Base-by-base conservation (phyloP, 2,113 vertebrate genomes). In the Tupaia tana region DNA sequence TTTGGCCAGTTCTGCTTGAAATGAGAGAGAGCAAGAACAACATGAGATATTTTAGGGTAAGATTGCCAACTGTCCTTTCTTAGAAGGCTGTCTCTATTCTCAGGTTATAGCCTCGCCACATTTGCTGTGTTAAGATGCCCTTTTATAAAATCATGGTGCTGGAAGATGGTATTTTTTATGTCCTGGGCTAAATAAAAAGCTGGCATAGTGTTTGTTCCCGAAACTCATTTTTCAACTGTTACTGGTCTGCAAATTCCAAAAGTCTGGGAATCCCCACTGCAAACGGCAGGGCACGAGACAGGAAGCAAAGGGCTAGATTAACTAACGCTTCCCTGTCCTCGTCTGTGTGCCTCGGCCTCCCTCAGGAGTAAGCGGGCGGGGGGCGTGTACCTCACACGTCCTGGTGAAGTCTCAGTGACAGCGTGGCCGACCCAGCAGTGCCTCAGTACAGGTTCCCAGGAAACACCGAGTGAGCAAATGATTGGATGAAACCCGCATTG, bases 61-160 rank as follows among this genome's bases (percentile, higher is more conserved):
- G 59, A 6, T 89, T 89, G 86, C 88, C 86, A 83, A 91, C 31
- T 84, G 22, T 86, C 93, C 84, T 95, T 97, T 96, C 96, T 94
- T 97, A 96, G 95, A 95, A 95, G 90, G 58, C 88, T 95, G 52
- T 85, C 77, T 95, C 81, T 96, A 82, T 86, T 96, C 85, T 94
- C 75, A 90, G 77, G 52, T 90, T 82, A 77, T 75, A 96, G 74
- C 59, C 79, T 97, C 79, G 84, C 75, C 56, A 58, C n/a, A 85
- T 90, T 93, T 90, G 78, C 94, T 77, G 78, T 82, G 66, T 96
- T 95, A 90, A 95, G 95, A 96, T 92, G 82, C 61, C 82, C 84
- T 93, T 96, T 96, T 74, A 78, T 97, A 93, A 97, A 97, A 95
- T 89, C 73, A 56, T 86, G 75, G 56, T 95, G 69, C 88, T 94